A percentile compares a stretch with the other conserved stretches of the same genome.
Evolutionary conservation across 2,888 invertebrate species (phyloP).

Genomic region (Morinoia aosen): DNA sequence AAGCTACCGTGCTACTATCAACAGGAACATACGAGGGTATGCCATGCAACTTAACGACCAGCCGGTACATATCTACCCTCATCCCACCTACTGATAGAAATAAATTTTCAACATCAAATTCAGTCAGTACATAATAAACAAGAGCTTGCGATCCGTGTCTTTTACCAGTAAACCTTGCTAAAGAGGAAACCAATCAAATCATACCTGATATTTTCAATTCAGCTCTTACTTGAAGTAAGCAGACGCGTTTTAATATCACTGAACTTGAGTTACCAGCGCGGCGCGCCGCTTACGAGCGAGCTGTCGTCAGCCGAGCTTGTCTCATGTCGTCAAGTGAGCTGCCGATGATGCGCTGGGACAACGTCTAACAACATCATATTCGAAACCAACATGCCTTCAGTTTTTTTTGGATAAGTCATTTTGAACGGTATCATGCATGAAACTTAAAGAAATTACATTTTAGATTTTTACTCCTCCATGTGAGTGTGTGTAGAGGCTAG

Average conservation of each 20-base stretch:
- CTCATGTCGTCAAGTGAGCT: constrained; percentile 17
- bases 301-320: background rate
- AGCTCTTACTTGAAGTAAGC: background rate
- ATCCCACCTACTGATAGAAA: background rate
- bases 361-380: background rate
- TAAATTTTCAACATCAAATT: background rate
- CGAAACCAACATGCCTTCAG: background rate
- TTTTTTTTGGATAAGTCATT: background rate
- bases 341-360: background rate
- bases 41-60: background rate
- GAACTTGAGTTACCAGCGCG: background rate
- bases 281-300: background rate
- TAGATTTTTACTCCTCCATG: background rate
- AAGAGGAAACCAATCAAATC: background rate
- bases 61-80: background rate
- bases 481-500: background rate
- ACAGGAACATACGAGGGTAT: background rate
- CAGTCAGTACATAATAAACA: background rate
- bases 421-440: background rate
- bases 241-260: background rate
- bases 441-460: background rate
- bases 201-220: background rate
- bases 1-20: too few species aligned
- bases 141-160: background rate
- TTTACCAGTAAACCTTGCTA: background rate